Percentiles rank a stretch among this genome's conserved stretches.
Evolutionary conservation across 2,113 vertebrate species (phyloP).

Genomic region (Tinamus guttatus): DNA sequence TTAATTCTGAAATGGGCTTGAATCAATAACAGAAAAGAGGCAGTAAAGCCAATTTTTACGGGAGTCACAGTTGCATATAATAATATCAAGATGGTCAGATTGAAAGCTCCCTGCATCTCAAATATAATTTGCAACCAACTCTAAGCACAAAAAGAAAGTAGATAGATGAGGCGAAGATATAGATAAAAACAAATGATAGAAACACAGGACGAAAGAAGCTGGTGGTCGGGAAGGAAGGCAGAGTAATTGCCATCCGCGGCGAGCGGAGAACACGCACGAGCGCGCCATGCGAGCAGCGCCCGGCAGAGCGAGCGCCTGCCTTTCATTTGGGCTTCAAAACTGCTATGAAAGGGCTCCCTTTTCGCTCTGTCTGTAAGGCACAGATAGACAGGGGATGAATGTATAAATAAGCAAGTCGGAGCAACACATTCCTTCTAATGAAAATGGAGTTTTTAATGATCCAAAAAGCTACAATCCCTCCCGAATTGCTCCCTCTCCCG

Average conservation of each 20-base stretch:
- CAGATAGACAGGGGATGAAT: constrained; percentile 12
- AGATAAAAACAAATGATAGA: constrained; percentile 65
- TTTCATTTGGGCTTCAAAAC: constrained; percentile 54
- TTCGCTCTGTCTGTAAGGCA: constrained; percentile 7
- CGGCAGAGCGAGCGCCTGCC: constrained; percentile 41
- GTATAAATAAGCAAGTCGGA: constrained; percentile 39
- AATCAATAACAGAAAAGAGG: constrained; percentile 71
- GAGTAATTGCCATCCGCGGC: constrained; percentile 43
- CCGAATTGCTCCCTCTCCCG: constrained; percentile 40
- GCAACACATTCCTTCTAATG: constrained; percentile 43
- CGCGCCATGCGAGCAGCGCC: neutral
- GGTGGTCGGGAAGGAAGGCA: constrained; percentile 52
- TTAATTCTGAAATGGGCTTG: constrained; percentile 70
- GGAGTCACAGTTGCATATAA: constrained; percentile 68
- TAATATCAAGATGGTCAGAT: constrained; percentile 67
- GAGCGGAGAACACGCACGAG: constrained; percentile 22
- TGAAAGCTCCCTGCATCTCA: constrained; percentile 65
- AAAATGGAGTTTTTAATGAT: constrained; percentile 62
- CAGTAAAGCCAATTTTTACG: constrained; percentile 67
- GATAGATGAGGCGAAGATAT: constrained; percentile 31
- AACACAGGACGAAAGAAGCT: constrained; percentile 24
- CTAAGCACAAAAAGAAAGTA: constrained; percentile 54
- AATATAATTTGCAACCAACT: constrained; percentile 66
- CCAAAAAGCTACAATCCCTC: constrained; percentile 8
- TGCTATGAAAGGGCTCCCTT: constrained; percentile 42